Evolutionary conservation across 2,888 invertebrate genomes (phyloP).

Genomic region (Brachycybe producta): DNA sequence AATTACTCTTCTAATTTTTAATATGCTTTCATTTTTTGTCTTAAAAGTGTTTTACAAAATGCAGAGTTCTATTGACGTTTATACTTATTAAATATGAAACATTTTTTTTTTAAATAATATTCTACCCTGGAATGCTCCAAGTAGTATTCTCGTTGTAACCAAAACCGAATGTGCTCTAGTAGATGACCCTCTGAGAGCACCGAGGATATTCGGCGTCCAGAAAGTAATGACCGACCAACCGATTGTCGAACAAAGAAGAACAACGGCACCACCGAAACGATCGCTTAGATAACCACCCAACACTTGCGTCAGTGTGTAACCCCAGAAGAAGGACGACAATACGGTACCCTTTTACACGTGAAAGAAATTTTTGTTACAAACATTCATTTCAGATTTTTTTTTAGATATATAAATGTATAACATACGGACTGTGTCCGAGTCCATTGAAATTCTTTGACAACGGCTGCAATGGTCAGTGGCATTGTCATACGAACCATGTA

Average conservation of each 20-base stretch:
- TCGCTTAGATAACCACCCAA: conserved; percentile 46
- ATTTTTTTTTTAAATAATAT: too few species aligned
- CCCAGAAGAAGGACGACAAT: conserved; percentile 59
- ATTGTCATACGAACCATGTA: conserved; percentile 54
- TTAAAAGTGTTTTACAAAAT: too few species aligned
- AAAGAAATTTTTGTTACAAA: too few species aligned
- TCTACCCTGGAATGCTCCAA: conserved; percentile 50
- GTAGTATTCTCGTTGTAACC: conserved; percentile 45
- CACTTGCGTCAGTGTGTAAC: conserved; percentile 51
- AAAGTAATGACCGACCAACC: conserved; percentile 45
- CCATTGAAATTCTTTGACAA: conserved; percentile 51
- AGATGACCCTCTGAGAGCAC: conserved; percentile 36
- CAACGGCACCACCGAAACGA: conserved; percentile 49
- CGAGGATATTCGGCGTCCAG: conserved; percentile 43
- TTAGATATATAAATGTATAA: too few species aligned
- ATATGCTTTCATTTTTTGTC: too few species aligned
- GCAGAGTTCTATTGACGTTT: too few species aligned
- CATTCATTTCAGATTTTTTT: neutral
- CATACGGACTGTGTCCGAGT: conserved; percentile 47
- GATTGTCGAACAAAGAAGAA: conserved; percentile 47
- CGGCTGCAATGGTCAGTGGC: conserved; percentile 49
- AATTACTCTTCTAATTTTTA: too few species aligned
- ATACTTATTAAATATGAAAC: too few species aligned
- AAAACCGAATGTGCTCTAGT: conserved; percentile 44
- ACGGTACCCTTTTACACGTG: conserved; percentile 44